These are phyloP conservation scores for Tolmerus cingulatus DNA, from an alignment of 2,888 invertebrate species.

Conservation along the genomic window DNA sequence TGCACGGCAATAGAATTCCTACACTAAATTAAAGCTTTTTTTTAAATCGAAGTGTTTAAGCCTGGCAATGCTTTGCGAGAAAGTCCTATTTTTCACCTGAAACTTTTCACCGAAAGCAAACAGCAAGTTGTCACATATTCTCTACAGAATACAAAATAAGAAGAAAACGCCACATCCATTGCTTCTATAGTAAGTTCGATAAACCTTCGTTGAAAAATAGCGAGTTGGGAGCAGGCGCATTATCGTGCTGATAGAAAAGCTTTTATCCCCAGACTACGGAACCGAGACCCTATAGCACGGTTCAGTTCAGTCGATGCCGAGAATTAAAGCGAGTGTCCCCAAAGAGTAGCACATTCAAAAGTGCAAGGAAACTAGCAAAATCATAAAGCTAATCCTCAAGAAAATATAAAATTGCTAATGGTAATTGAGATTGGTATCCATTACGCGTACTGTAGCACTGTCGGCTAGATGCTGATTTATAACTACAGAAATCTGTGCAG, in stretches of 20 bases:
- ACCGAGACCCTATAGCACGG: not conserved
- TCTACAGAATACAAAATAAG: not conserved
- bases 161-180: not conserved
- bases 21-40: not conserved
- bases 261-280: slow-evolving; percentile 21
- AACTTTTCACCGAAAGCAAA: not conserved
- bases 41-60: not conserved
- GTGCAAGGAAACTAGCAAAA: slow-evolving; percentile 13
- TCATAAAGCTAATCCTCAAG: not conserved
- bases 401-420: not conserved
- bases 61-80: not conserved
- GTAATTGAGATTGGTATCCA: not conserved
- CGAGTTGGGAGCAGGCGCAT: not conserved
- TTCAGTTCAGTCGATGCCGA: slow-evolving; percentile 47
- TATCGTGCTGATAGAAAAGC: not conserved
- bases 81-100: not conserved
- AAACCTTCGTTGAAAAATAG: slow-evolving; percentile 9
- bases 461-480: not conserved
- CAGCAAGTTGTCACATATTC: not conserved
- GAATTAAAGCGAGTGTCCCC: slow-evolving; percentile 43
- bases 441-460: not conserved
- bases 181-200: slow-evolving; percentile 2
- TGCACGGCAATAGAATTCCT: not conserved
- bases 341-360: slow-evolving; percentile 20
- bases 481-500: not conserved